Evolutionary conservation across 2,113 vertebrate species (phyloP).

Genomic region (Zapornia atra): DNA sequence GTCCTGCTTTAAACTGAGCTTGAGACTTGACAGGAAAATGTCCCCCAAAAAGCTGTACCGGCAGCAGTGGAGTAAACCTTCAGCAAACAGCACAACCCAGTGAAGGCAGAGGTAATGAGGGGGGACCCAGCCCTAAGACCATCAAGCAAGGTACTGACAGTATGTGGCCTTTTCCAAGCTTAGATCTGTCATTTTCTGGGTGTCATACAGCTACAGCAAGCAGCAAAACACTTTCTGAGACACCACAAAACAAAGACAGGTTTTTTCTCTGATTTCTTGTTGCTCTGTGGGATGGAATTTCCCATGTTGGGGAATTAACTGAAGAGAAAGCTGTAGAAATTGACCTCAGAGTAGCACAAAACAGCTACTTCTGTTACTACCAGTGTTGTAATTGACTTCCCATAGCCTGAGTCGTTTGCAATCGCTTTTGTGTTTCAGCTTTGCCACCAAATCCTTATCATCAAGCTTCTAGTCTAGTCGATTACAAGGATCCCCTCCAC

Average conservation of each 20-base stretch:
- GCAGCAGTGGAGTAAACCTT: background rate
- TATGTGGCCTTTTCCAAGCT: background rate
- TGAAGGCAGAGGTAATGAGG: background rate
- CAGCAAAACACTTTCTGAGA: rapidly evolving
- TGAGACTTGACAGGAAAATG: rapidly evolving
- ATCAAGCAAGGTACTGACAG: background rate
- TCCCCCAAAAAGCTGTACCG: background rate
- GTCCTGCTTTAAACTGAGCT: background rate
- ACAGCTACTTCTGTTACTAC: background rate
- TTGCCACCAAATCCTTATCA: background rate
- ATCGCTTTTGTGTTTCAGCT: background rate
- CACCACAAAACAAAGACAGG: background rate
- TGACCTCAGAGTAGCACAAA: background rate
- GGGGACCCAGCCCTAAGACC: background rate
- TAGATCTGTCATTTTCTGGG: rapidly evolving
- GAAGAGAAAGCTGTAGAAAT: background rate
- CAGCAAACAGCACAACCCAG: background rate
- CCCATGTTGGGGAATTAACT: background rate
- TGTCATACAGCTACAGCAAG: background rate
- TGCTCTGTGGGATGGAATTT: background rate
- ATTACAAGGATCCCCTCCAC: background rate
- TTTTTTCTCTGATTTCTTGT: background rate
- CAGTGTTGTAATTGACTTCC: background rate
- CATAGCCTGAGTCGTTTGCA: background rate
- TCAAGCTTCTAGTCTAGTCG: background rate